Evolutionary conservation across 1,140 invertebrate genomes (phyloP).

Genomic region (Trachelipus rathkii): DNA sequence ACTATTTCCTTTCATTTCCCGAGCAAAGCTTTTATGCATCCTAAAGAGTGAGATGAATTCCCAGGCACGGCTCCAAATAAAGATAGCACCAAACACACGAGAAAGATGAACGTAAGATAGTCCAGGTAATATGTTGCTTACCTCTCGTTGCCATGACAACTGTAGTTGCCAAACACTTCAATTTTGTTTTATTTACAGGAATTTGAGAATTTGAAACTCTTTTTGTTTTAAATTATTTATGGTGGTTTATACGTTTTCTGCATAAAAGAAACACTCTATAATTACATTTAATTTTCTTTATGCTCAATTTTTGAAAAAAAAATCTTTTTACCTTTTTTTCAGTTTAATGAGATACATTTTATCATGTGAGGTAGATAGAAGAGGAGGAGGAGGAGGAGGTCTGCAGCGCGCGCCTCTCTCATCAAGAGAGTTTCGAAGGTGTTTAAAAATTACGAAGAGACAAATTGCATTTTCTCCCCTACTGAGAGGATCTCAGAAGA

Average conservation of each 20-base stretch:
- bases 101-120: neutral
- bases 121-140: neutral
- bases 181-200: neutral
- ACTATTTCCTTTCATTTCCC: slow-evolving; percentile 1
- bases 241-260: neutral
- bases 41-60: neutral
- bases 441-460: neutral
- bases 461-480: neutral
- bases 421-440: neutral
- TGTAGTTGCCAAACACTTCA: neutral
- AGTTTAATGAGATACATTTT: neutral
- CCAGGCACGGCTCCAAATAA: neutral
- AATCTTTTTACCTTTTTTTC: neutral
- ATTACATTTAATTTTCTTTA: neutral
- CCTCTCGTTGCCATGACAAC: neutral
- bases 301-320: neutral
- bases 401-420: too few relatives aligned
- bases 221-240: neutral
- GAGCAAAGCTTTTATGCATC: neutral
- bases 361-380: neutral
- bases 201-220: neutral
- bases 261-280: neutral
- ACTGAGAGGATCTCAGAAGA: neutral
- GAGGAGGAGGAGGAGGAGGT: too few relatives aligned
- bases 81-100: neutral